Percentiles rank a stretch among this genome's conserved stretches.
These are phyloP conservation scores for Octopus bimaculoides DNA, from an alignment of 1,140 invertebrate species.

Conservation along the genomic window DNA sequence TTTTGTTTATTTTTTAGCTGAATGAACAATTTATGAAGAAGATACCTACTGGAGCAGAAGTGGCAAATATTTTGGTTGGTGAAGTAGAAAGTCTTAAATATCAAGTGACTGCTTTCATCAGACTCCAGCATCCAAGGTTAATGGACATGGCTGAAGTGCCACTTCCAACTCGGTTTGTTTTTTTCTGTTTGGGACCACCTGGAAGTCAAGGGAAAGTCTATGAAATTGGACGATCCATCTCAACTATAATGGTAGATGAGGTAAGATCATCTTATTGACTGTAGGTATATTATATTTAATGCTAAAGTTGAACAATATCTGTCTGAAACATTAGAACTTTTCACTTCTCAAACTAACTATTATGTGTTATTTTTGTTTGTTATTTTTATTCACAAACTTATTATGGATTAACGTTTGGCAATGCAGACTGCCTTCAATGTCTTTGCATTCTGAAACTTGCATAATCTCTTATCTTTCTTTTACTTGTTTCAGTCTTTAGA, in stretches of 20 bases:
- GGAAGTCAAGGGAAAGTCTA: conserved; percentile 78
- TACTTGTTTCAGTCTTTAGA: too few relatives aligned
- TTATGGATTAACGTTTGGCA: too few relatives aligned
- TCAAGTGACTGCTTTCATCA: conserved; percentile 82
- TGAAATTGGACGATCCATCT: conserved; percentile 92
- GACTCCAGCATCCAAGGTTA: conserved; percentile 80
- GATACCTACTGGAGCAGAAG: conserved; percentile 93
- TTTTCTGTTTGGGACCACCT: conserved; percentile 86
- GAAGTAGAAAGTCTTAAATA: conserved; percentile 90
- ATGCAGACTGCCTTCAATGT: too few relatives aligned
- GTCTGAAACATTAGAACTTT: too few relatives aligned
- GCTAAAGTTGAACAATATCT: too few relatives aligned
- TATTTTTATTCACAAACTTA: too few relatives aligned
- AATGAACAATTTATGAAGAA: conserved; percentile 64
- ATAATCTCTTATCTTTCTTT: too few relatives aligned
- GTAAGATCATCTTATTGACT: conserved; percentile 47
- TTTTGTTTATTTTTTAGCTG: conserved; percentile 31
- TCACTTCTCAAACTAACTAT: too few relatives aligned
- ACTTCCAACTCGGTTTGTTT: conserved; percentile 94
- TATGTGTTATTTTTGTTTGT: too few relatives aligned
- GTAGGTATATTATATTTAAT: too few relatives aligned
- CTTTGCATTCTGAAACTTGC: too few relatives aligned
- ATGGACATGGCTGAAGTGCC: conserved; percentile 91
- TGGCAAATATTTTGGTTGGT: conserved; percentile 94
- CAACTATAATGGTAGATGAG: conserved; percentile 93